A percentile compares a stretch with the other conserved stretches of the same genome.
Evolutionary conservation across 2,113 vertebrate species (phyloP).

Genomic region (Rhodinocichla rosea): DNA sequence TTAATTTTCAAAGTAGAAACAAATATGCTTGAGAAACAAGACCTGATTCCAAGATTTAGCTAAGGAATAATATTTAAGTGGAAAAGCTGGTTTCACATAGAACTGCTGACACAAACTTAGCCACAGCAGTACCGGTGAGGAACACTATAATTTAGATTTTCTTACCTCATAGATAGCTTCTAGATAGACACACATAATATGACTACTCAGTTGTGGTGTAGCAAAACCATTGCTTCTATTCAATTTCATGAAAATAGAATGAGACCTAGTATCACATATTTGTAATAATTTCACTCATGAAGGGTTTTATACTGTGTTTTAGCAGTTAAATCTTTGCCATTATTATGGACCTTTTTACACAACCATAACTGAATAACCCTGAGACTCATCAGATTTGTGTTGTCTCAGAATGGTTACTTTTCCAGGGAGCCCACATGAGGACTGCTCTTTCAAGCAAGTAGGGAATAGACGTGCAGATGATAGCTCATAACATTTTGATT

Average conservation of each 20-base stretch:
- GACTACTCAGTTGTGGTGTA: accelerated
- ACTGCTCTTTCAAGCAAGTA: background rate
- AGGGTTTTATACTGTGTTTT: background rate
- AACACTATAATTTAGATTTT: background rate
- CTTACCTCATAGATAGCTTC: background rate
- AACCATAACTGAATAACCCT: background rate
- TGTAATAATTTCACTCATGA: background rate
- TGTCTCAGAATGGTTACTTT: background rate
- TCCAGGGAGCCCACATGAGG: background rate
- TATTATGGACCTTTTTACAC: background rate
- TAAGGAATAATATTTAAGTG: background rate
- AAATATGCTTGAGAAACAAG: background rate
- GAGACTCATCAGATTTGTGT: background rate
- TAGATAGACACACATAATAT: background rate
- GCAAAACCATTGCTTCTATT: background rate
- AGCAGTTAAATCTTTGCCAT: background rate
- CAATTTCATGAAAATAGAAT: background rate
- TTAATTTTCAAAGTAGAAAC: background rate
- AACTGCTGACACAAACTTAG: background rate
- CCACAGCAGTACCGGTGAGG: background rate
- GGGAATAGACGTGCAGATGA: background rate
- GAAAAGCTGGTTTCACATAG: background rate
- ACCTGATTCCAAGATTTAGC: background rate
- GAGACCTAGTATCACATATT: background rate
- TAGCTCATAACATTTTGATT: background rate